These are phyloP conservation scores for Pediacus dermestoides DNA, from an alignment of 2,888 invertebrate genomes.

Conservation along the genomic window DNA sequence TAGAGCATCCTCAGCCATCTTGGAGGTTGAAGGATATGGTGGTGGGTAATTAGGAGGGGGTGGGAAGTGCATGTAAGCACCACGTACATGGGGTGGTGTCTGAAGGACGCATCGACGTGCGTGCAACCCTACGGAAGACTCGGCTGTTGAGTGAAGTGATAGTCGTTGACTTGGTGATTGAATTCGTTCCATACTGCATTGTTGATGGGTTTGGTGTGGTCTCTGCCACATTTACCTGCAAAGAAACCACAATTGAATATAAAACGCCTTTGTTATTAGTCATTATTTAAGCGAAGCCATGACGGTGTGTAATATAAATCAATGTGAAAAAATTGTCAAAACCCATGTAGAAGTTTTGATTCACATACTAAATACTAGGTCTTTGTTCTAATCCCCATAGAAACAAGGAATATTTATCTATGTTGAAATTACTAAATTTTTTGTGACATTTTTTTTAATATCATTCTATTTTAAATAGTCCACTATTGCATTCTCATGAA, in stretches of 20 bases:
- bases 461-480: too few relatives aligned
- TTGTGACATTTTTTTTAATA: too few relatives aligned
- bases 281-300: too few relatives aligned
- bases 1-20: constrained; percentile 42
- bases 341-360: too few relatives aligned
- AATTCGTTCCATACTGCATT: constrained; percentile 40
- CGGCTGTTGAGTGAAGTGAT: constrained; percentile 13
- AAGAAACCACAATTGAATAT: constrained; percentile 15
- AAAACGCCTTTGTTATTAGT: too few relatives aligned
- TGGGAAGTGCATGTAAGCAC: constrained; percentile 66
- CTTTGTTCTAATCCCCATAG: too few relatives aligned
- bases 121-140: constrained; percentile 19
- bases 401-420: too few relatives aligned
- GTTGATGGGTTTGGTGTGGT: constrained; percentile 36
- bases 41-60: constrained; percentile 72
- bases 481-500: too few relatives aligned
- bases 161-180: constrained; percentile 3
- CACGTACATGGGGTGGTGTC: constrained; percentile 35
- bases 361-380: too few relatives aligned
- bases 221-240: constrained; percentile 46
- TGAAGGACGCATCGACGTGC: constrained; percentile 20
- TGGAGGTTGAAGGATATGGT: constrained; percentile 45
- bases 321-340: too few relatives aligned
- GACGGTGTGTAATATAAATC: too few relatives aligned
- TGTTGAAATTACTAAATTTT: too few relatives aligned